phyloP scores from a whole-genome alignment of 1,140 invertebrate species.

The Drosophila parvula region DNA sequence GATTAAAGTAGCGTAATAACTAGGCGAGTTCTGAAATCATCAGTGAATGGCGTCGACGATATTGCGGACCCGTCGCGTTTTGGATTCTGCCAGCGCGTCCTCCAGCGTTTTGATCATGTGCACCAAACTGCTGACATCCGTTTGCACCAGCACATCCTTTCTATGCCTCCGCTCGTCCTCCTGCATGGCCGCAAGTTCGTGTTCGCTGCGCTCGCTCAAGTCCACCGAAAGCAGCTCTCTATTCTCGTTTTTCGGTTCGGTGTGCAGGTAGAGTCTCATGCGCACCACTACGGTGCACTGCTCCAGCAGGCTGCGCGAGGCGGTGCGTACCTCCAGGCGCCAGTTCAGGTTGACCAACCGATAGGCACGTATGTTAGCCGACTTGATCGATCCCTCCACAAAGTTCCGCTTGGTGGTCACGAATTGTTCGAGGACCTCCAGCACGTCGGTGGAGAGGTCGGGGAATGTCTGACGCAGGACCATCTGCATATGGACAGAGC shows the following conservation, averaged over 20 bases:
- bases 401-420: slow-evolving; percentile 73
- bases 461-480: slow-evolving; percentile 55
- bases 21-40: slow-evolving; percentile 41
- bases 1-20: slow-evolving; percentile 59
- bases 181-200: slow-evolving; percentile 58
- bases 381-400: slow-evolving; percentile 80
- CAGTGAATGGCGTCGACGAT: slow-evolving; percentile 77
- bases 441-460: slow-evolving; percentile 52
- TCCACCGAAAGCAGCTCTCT: slow-evolving; percentile 66
- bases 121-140: slow-evolving; percentile 69
- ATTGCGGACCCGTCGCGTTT: slow-evolving; percentile 73
- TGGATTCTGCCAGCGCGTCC: slow-evolving; percentile 74
- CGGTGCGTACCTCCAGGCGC: slow-evolving; percentile 75
- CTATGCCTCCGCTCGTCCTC: slow-evolving; percentile 73
- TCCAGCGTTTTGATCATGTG: slow-evolving; percentile 77
- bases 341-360: slow-evolving; percentile 76
- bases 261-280: slow-evolving; percentile 78
- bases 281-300: slow-evolving; percentile 66
- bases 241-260: slow-evolving; percentile 78
- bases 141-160: slow-evolving; percentile 77
- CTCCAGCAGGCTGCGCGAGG: slow-evolving; percentile 64
- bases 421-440: slow-evolving; percentile 73
- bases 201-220: slow-evolving; percentile 43
- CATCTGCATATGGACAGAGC: slow-evolving; percentile 23
- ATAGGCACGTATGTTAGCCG: slow-evolving; percentile 76